Percentiles rank a stretch among this genome's conserved stretches.
Evolutionary conservation across 1,140 invertebrate genomes (phyloP).

Genomic region (Drosophila nigrodunni): DNA sequence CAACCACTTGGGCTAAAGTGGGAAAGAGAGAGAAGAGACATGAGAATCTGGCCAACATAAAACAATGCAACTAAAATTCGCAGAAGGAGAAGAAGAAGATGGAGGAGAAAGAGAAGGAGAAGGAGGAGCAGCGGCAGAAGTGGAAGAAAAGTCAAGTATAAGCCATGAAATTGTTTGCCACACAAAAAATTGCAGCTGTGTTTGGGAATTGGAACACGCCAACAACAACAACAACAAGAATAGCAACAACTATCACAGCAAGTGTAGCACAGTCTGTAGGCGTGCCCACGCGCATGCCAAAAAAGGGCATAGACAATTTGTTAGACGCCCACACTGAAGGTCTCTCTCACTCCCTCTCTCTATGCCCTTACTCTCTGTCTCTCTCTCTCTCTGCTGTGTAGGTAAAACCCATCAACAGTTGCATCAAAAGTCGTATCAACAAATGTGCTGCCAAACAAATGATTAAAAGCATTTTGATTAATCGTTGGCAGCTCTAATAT

Average conservation of each 20-base stretch:
- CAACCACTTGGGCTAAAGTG: conserved; percentile 21
- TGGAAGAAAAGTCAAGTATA: conserved; percentile 31
- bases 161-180: conserved; percentile 59
- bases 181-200: conserved; percentile 43
- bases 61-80: conserved; percentile 62
- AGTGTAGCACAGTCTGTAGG: conserved; percentile 38
- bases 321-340: conserved; percentile 29
- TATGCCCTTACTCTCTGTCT: background rate
- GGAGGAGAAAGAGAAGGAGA: background rate
- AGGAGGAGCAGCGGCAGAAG: background rate
- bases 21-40: conserved; percentile 18
- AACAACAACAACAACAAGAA: conserved; percentile 20
- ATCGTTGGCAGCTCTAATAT: conserved; percentile 1
- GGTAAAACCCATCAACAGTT: conserved; percentile 11
- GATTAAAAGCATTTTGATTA: conserved; percentile 26
- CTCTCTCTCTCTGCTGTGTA: background rate
- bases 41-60: conserved; percentile 63
- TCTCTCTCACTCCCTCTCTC: background rate
- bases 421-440: conserved; percentile 25
- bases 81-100: background rate
- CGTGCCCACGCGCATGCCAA: conserved; percentile 30
- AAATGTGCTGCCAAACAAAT: conserved; percentile 23
- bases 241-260: conserved; percentile 21
- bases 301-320: conserved; percentile 43
- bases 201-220: conserved; percentile 42